Conservation (phyloP, 2,797 vertebrate species). For the Florisuga fusca region DNA sequence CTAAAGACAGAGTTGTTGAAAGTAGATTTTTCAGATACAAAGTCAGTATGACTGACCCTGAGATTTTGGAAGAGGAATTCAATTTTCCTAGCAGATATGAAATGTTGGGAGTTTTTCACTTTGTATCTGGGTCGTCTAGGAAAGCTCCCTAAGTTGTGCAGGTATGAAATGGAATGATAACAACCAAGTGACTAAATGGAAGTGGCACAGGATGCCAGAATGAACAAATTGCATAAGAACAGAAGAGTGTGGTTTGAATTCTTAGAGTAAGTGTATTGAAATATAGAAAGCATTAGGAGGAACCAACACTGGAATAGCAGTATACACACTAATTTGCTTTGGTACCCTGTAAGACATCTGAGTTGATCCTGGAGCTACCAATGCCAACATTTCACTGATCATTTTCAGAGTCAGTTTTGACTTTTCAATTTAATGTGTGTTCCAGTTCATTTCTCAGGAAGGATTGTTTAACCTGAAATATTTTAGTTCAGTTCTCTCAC, state of each 20-base stretch:
- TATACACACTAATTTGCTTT: background rate
- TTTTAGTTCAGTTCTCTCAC: background rate
- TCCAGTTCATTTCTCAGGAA: background rate
- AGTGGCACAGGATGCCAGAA: background rate
- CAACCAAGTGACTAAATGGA: background rate
- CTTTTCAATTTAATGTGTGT: background rate
- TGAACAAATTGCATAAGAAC: background rate
- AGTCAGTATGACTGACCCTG: background rate
- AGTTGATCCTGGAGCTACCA: background rate
- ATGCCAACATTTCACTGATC: background rate
- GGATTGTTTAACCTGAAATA: background rate
- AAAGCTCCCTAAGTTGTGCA: background rate
- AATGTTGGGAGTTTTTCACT: background rate
- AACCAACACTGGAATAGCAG: background rate
- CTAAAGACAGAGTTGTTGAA: background rate
- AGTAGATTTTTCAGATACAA: background rate
- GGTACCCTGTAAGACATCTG: background rate
- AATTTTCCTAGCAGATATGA: conserved; percentile 3
- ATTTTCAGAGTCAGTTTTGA: background rate
- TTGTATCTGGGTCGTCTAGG: background rate
- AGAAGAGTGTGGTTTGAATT: background rate
- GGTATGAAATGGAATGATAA: background rate
- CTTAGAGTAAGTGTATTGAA: background rate
- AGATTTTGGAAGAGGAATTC: conserved; percentile 19
- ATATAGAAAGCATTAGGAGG: background rate